phyloP scores from a whole-genome alignment of 2,797 vertebrate genomes.

The Hozukius guyotensis region DNA sequence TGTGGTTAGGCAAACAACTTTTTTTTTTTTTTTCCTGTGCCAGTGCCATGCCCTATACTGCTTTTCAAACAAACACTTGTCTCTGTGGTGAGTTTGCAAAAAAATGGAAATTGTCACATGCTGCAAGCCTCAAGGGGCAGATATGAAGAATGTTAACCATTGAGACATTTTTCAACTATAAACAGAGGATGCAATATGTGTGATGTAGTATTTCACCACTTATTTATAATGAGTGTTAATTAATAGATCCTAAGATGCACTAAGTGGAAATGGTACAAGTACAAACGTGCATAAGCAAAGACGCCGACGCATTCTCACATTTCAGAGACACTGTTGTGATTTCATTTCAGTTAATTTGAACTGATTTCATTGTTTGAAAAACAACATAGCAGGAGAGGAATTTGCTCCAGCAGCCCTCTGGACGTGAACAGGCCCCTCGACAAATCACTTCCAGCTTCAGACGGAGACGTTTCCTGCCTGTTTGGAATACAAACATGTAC shows the following conservation, averaged over 20 bases:
- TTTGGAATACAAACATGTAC: conserved; percentile 47
- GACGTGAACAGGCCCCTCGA: conserved; percentile 32
- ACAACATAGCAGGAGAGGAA: conserved; percentile 40
- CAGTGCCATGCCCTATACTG: conserved; percentile 32
- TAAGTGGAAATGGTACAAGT: not conserved
- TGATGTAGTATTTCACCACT: not conserved
- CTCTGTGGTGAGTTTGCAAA: conserved; percentile 46
- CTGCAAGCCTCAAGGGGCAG: not conserved
- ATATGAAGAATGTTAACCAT: not conserved
- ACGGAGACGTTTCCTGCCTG: conserved; percentile 48
- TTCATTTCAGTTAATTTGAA: conserved; percentile 3
- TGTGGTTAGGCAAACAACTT: conserved; percentile 63
- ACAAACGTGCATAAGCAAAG: not conserved
- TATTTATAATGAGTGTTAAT: not conserved
- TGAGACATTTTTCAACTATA: not conserved
- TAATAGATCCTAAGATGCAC: not conserved
- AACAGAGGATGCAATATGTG: not conserved
- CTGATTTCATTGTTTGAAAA: conserved; percentile 27
- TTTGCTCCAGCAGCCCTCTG: conserved; percentile 14
- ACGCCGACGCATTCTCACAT: not conserved
- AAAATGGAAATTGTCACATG: conserved; percentile 11
- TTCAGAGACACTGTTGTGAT: not conserved
- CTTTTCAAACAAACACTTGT: conserved; percentile 60
- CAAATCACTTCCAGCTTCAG: conserved; percentile 62
- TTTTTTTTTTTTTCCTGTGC: conserved; percentile 15